Conservation (phyloP, 2,113 vertebrate genomes). For the Rutilus rutilus region DNA sequence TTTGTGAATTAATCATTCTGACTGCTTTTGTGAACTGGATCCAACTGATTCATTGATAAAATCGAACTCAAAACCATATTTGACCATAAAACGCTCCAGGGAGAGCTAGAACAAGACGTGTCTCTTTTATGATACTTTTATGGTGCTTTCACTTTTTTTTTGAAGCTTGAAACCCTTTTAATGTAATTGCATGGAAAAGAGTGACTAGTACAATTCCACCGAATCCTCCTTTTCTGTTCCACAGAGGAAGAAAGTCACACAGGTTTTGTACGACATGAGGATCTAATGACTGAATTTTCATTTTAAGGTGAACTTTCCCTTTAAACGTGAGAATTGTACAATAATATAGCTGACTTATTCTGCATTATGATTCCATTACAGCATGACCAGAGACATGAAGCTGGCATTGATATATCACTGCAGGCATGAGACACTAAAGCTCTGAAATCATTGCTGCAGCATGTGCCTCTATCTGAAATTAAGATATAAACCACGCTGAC, state of each 20-base stretch:
- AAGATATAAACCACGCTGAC: slow-evolving; percentile 51
- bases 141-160: background rate
- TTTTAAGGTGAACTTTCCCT: background rate
- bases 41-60: background rate
- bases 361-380: slow-evolving; percentile 1
- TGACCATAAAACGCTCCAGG: background rate
- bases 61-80: background rate
- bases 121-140: background rate
- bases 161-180: background rate
- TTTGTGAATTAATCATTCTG: background rate
- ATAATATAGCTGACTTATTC: slow-evolving; percentile 1
- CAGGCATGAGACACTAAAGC: background rate
- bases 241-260: background rate
- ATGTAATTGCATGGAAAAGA: background rate
- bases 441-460: slow-evolving; percentile 8
- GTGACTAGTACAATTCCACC: background rate
- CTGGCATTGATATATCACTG: slow-evolving; percentile 13
- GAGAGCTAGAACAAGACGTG: too few species aligned
- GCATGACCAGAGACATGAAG: background rate
- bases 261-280: background rate
- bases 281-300: background rate
- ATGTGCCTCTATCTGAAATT: slow-evolving; percentile 38
- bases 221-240: background rate
- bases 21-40: slow-evolving; percentile 1
- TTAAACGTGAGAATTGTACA: background rate